Evolutionary conservation across 2,113 vertebrate genomes (phyloP).

Genomic region (Apodemus speciosus): DNA sequence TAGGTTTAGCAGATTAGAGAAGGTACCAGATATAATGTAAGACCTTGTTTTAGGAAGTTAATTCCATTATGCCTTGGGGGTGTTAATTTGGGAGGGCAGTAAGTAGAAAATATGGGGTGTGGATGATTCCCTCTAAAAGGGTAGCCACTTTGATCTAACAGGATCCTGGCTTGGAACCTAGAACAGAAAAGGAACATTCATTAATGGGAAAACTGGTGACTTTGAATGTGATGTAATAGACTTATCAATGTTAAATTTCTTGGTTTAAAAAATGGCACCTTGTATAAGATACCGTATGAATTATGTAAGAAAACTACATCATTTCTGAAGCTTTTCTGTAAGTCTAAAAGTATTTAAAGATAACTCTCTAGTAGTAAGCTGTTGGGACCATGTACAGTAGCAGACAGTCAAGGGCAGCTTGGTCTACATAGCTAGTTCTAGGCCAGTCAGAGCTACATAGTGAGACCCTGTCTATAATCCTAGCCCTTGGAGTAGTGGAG

Average conservation of each 20-base stretch:
- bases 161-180: not conserved
- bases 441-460: not conserved
- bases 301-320: not conserved
- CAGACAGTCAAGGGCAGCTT: not conserved
- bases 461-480: not conserved
- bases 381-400: not conserved
- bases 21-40: not conserved
- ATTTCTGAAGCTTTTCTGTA: conserved; percentile 24
- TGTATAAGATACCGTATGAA: conserved; percentile 2
- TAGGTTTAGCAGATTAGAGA: not conserved
- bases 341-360: conserved; percentile 21
- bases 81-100: not conserved
- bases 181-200: conserved; percentile 33
- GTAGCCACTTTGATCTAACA: not conserved
- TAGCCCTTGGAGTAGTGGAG: not conserved
- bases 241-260: conserved; percentile 40
- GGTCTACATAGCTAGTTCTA: not conserved
- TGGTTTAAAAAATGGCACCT: conserved; percentile 18
- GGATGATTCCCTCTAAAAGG: not conserved
- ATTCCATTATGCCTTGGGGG: not conserved
- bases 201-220: conserved; percentile 29
- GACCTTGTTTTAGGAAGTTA: not conserved
- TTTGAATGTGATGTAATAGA: conserved; percentile 22
- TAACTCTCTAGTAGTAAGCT: conserved; percentile 30
- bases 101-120: not conserved